Evolutionary conservation across 1,140 invertebrate species (phyloP).

Genomic region (Philaenus spumarius): DNA sequence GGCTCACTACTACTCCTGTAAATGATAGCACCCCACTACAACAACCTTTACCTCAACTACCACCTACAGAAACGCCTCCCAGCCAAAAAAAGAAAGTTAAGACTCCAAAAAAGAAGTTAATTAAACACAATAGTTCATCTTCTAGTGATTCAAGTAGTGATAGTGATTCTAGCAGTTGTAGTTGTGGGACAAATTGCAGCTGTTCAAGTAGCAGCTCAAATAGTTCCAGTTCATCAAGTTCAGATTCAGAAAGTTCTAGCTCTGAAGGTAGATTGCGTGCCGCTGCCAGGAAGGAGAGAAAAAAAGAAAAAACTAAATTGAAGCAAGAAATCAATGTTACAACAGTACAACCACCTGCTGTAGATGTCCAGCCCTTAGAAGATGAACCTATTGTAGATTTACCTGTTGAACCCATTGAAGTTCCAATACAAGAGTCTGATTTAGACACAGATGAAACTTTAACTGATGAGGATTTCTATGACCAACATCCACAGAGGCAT

Average conservation of each 20-base stretch:
- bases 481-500: conserved; percentile 65
- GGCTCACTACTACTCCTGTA: background rate
- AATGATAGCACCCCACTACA: background rate
- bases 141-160: conserved; percentile 66
- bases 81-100: conserved; percentile 37
- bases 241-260: conserved; percentile 54
- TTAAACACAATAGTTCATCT: conserved; percentile 42
- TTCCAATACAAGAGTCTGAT: conserved; percentile 64
- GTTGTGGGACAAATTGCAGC: conserved; percentile 71
- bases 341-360: conserved; percentile 9
- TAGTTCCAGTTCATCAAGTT: conserved; percentile 57
- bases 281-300: conserved; percentile 39
- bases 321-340: conserved; percentile 35
- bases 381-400: conserved; percentile 18
- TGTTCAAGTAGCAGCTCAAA: conserved; percentile 58
- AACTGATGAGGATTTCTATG: conserved; percentile 81
- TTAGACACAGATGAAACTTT: conserved; percentile 74
- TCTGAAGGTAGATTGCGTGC: conserved; percentile 41
- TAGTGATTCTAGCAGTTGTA: conserved; percentile 65
- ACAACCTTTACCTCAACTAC: background rate
- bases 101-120: conserved; percentile 41
- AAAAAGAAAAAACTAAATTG: conserved; percentile 35
- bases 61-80: background rate
- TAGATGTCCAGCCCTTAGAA: conserved; percentile 1
- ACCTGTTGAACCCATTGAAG: conserved; percentile 37